These are phyloP conservation scores for Ptilonorhynchus violaceus DNA, from an alignment of 2,113 vertebrate genomes.

Conservation along the genomic window DNA sequence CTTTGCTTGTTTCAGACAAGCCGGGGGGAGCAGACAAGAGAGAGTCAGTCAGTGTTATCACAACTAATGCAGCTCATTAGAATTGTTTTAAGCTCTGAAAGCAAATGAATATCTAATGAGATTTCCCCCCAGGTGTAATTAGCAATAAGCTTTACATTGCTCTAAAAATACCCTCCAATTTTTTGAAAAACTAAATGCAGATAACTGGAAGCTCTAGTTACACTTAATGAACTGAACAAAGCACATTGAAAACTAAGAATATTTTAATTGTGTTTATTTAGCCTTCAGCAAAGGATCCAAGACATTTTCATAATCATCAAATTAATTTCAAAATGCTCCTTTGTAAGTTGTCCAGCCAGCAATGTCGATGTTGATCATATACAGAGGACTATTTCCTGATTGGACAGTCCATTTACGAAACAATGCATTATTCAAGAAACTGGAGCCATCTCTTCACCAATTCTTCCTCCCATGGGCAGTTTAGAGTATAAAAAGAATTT, in stretches of 20 bases:
- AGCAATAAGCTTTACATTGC: slow-evolving; percentile 67
- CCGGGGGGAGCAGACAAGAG: slow-evolving; percentile 36
- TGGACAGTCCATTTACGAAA: slow-evolving; percentile 1
- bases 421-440: slow-evolving; percentile 10
- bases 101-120: slow-evolving; percentile 72
- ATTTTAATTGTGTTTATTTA: slow-evolving; percentile 74
- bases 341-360: slow-evolving; percentile 38
- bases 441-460: not conserved
- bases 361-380: slow-evolving; percentile 8
- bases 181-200: slow-evolving; percentile 58
- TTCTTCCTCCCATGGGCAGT: not conserved
- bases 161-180: slow-evolving; percentile 63
- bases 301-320: slow-evolving; percentile 61
- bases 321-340: slow-evolving; percentile 61
- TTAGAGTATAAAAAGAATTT: not conserved
- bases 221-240: slow-evolving; percentile 72
- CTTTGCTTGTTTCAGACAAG: slow-evolving; percentile 31
- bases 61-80: slow-evolving; percentile 70
- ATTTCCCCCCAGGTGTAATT: slow-evolving; percentile 75
- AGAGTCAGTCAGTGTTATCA: slow-evolving; percentile 57
- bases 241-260: slow-evolving; percentile 64
- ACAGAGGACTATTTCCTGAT: not conserved
- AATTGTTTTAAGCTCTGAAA: slow-evolving; percentile 70
- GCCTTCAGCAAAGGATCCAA: slow-evolving; percentile 69
- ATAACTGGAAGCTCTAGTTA: slow-evolving; percentile 65